Evolutionary conservation across 64 coral and sea anemone species (phyloP).

Genomic region (Anthopleura sola): DNA sequence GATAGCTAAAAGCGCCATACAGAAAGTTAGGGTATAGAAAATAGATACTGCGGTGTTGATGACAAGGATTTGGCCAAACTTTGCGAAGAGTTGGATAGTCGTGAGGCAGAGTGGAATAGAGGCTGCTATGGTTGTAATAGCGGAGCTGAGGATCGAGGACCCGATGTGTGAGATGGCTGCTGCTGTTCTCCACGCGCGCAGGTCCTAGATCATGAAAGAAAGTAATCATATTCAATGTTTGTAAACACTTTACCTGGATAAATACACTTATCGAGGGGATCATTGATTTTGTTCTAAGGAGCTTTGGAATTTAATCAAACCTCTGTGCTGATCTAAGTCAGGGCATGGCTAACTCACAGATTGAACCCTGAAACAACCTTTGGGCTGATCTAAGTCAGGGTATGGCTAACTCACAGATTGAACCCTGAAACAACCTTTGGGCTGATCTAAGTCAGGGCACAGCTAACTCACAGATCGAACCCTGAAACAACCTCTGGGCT

Average conservation of each 20-base stretch:
- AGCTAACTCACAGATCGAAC: too few species aligned
- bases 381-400: too few species aligned
- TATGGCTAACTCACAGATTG: too few species aligned
- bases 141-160: conserved; percentile 89
- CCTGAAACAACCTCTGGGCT: too few species aligned
- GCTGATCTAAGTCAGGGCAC: too few species aligned
- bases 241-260: not conserved
- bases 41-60: conserved; percentile 91
- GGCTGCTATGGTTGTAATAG: conserved; percentile 80
- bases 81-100: conserved; percentile 81
- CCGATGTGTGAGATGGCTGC: conserved; percentile 93
- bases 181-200: conserved; percentile 68
- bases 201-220: conserved; percentile 33
- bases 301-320: too few species aligned
- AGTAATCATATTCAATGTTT: not conserved
- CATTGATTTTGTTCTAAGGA: too few species aligned
- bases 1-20: conserved; percentile 70
- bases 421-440: too few species aligned
- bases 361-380: too few species aligned
- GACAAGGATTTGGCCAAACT: conserved; percentile 92
- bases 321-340: too few species aligned
- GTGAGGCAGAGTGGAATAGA: conserved; percentile 87
- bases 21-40: conserved; percentile 78
- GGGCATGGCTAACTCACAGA: too few species aligned
- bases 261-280: too few species aligned